These are phyloP conservation scores for Macaria notata DNA, from an alignment of 2,888 invertebrate species.

Conservation along the genomic window DNA sequence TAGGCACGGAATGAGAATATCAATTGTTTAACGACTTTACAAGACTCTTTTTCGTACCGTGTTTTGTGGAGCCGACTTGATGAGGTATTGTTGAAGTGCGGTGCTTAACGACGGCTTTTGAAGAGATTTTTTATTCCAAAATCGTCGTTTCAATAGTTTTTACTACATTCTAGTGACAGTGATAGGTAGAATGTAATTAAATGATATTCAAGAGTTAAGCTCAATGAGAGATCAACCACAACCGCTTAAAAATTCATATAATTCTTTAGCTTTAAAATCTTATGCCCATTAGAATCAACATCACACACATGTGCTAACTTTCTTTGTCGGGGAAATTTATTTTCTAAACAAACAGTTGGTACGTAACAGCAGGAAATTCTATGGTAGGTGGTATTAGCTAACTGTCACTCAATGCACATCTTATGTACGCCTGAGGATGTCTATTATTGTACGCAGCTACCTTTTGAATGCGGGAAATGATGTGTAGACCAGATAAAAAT, in stretches of 20 bases:
- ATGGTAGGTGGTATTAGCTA: constrained; percentile 35
- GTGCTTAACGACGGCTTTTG: neutral
- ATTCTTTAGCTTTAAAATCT: neutral
- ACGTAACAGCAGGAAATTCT: constrained; percentile 26
- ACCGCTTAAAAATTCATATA: no score
- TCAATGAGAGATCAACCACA: no score
- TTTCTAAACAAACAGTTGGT: constrained; percentile 15
- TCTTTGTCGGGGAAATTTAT: constrained; percentile 37
- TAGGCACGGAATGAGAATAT: constrained; percentile 37
- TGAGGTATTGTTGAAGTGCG: neutral
- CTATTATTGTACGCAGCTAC: no score
- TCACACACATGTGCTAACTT: constrained; percentile 44
- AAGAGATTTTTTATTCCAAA: no score
- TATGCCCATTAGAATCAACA: constrained; percentile 21
- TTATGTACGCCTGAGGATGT: neutral
- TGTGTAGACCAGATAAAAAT: no score
- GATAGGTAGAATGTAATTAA: no score
- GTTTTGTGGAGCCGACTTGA: neutral
- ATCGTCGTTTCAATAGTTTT: no score
- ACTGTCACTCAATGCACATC: constrained; percentile 15
- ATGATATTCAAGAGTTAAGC: no score
- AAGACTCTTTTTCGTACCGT: constrained; percentile 1
- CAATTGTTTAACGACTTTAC: constrained; percentile 33
- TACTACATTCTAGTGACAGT: no score
- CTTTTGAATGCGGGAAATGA: no score